Percentiles rank a stretch among this genome's conserved stretches.
phyloP scores from a whole-genome alignment of 2,797 vertebrate species.

The Thaleichthys pacificus region DNA sequence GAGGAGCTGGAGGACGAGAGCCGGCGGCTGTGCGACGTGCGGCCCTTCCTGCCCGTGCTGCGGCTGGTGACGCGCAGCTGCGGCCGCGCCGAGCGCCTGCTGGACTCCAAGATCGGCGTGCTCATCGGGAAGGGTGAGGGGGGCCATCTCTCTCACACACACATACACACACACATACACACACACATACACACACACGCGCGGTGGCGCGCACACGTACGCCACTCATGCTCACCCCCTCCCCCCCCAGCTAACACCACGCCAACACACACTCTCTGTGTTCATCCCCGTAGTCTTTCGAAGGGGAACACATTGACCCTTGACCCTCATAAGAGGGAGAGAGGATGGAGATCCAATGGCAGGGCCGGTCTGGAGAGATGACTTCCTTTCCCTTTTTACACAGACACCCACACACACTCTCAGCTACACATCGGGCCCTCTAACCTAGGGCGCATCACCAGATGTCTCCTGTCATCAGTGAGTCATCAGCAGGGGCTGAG shows the following conservation, averaged over 20 bases:
- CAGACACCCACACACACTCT: background rate
- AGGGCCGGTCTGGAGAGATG: background rate
- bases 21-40: slow-evolving; percentile 91
- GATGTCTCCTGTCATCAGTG: slow-evolving; percentile 35
- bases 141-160: background rate
- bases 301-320: background rate
- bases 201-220: too few relatives aligned
- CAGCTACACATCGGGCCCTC: background rate
- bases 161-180: background rate
- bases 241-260: too few relatives aligned
- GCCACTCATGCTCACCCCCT: too few relatives aligned
- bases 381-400: background rate
- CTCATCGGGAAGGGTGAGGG: slow-evolving; percentile 95
- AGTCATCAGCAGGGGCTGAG: slow-evolving; percentile 23
- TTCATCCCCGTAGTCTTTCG: too few relatives aligned
- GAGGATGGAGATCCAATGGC: background rate
- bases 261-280: background rate
- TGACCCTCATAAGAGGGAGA: background rate
- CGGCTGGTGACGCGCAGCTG: slow-evolving; percentile 91
- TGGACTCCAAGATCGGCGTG: slow-evolving; percentile 95
- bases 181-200: too few relatives aligned
- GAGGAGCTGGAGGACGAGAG: slow-evolving; percentile 97
- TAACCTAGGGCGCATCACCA: slow-evolving; percentile 19
- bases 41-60: slow-evolving; percentile 95
- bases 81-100: slow-evolving; percentile 89